Evolutionary conservation across 2,113 vertebrate genomes (phyloP).

Genomic region (Gavia stellata): DNA sequence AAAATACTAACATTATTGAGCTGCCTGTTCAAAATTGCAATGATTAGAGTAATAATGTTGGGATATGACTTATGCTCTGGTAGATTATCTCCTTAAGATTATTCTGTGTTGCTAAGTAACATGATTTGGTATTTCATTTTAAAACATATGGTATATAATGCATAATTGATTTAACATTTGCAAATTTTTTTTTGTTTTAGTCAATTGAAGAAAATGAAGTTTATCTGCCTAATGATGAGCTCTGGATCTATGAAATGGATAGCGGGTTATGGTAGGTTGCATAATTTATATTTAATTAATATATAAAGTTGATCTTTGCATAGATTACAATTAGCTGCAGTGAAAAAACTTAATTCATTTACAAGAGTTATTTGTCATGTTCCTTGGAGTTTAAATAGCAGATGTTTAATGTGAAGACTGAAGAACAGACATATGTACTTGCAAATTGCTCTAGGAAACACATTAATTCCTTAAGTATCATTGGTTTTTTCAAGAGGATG

Average conservation of each 20-base stretch:
- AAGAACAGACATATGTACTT: not conserved
- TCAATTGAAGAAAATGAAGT: constrained; percentile 90
- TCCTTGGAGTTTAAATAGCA: not conserved
- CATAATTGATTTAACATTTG: not conserved
- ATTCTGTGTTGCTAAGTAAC: not conserved
- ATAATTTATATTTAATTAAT: not conserved
- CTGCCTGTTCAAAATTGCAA: not conserved
- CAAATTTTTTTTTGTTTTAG: constrained; percentile 62
- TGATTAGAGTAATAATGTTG: not conserved
- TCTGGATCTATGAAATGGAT: constrained; percentile 91
- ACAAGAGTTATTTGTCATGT: accelerated
- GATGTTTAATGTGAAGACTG: not conserved
- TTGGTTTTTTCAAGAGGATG: not conserved
- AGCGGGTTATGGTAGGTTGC: constrained; percentile 84
- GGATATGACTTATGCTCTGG: not conserved
- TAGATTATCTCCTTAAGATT: not conserved
- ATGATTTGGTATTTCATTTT: not conserved
- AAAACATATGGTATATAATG: not conserved
- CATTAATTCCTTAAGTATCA: not conserved
- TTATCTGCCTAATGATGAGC: constrained; percentile 89
- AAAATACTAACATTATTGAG: not conserved
- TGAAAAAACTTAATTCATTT: not conserved
- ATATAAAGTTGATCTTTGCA: not conserved
- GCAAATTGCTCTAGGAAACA: not conserved
- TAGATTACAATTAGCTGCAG: not conserved